These are phyloP conservation scores for Diabrotica balteata DNA, from an alignment of 2,888 invertebrate genomes.

Conservation along the genomic window DNA sequence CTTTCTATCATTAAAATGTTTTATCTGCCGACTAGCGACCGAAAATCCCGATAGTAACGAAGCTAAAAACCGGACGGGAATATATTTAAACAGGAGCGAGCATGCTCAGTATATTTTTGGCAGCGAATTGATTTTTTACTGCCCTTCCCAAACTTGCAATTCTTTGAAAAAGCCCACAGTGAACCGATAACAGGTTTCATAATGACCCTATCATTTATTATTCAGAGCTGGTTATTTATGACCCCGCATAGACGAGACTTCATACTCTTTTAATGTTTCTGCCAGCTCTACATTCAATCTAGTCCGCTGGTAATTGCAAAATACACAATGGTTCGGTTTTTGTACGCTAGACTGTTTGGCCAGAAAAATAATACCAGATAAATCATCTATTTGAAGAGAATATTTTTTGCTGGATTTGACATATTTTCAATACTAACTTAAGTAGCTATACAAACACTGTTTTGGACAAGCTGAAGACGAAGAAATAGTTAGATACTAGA, in stretches of 20 bases:
- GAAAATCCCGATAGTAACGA: constrained; percentile 24
- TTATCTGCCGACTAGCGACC: constrained; percentile 3
- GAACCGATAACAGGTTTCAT: constrained; percentile 52
- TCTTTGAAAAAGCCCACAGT: constrained; percentile 52
- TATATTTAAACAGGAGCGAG: constrained; percentile 46
- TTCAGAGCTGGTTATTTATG: constrained; percentile 49
- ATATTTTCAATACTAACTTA: too few relatives aligned
- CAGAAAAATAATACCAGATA: constrained; percentile 33
- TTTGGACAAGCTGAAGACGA: too few relatives aligned
- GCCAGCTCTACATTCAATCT: constrained; percentile 39
- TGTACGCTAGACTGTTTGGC: constrained; percentile 22
- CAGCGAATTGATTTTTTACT: constrained; percentile 54
- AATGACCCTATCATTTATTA: constrained; percentile 52
- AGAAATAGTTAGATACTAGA: too few relatives aligned
- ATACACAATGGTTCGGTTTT: constrained; percentile 34
- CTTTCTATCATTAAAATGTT: constrained; percentile 7
- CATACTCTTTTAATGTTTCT: constrained; percentile 38
- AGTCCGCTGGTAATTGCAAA: constrained; percentile 35
- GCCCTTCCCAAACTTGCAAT: constrained; percentile 54
- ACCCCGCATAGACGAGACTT: constrained; percentile 47
- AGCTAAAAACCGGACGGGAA: constrained; percentile 43
- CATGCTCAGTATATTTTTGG: constrained; percentile 48
- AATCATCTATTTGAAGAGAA: constrained; percentile 30
- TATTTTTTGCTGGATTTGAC: constrained; percentile 5
- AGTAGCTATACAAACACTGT: too few relatives aligned